These are phyloP conservation scores for Diorhabda sublineata DNA, from an alignment of 1,140 invertebrate species.

Conservation along the genomic window DNA sequence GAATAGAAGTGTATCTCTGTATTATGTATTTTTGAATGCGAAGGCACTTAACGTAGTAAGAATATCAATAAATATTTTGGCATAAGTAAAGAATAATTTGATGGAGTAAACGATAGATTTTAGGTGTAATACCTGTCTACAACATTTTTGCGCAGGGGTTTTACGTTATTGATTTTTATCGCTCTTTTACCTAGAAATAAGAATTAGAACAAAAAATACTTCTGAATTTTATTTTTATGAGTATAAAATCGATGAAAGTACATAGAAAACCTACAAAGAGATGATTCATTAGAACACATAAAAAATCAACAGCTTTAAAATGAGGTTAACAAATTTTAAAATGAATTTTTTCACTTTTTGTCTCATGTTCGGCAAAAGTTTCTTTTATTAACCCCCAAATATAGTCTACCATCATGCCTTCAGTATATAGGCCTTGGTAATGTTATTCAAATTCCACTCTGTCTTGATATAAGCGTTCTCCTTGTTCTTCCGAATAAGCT, in stretches of 20 bases:
- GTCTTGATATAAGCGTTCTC: constrained; percentile 21
- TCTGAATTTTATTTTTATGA: background rate
- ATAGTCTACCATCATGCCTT: constrained; percentile 16
- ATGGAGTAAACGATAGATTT: too few relatives aligned
- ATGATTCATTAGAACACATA: background rate
- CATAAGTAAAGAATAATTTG: too few relatives aligned
- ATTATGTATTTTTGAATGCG: too few relatives aligned
- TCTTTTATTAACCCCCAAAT: constrained; percentile 20
- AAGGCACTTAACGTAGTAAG: too few relatives aligned
- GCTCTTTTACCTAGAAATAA: background rate
- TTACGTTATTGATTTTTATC: background rate
- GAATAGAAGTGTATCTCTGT: too few relatives aligned
- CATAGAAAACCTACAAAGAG: background rate
- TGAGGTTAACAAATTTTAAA: background rate
- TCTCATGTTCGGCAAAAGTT: constrained; percentile 8
- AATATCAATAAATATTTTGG: too few relatives aligned
- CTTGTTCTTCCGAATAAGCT: constrained; percentile 18
- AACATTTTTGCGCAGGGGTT: background rate
- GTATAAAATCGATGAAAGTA: background rate
- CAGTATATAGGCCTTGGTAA: constrained; percentile 19
- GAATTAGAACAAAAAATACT: background rate
- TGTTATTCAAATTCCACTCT: constrained; percentile 12
- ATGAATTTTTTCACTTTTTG: background rate
- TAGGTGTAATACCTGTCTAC: background rate
- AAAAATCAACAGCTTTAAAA: background rate